These are phyloP conservation scores for Macropodus opercularis DNA, from an alignment of 2,797 vertebrate species.

Conservation along the genomic window DNA sequence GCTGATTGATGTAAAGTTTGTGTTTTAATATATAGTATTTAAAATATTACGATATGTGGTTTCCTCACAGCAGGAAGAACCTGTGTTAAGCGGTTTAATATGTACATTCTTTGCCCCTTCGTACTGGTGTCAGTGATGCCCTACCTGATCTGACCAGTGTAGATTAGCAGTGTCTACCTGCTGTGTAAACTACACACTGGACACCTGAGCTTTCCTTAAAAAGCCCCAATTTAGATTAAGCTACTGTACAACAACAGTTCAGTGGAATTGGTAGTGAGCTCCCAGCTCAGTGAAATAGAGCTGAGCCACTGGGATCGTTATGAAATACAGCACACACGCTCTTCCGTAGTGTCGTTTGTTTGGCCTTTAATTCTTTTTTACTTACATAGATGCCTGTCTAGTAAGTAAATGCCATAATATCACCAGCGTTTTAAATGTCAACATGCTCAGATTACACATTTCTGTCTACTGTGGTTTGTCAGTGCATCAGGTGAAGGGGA, in stretches of 20 bases:
- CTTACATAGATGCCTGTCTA: neutral
- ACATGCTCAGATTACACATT: neutral
- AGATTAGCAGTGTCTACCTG: no score
- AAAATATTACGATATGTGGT: no score
- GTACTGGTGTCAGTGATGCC: no score
- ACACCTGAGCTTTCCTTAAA: no score
- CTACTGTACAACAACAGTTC: no score
- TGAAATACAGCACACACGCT: neutral
- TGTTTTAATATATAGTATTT: no score
- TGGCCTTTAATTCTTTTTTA: neutral
- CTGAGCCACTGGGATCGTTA: constrained; percentile 9
- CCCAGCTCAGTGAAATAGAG: neutral
- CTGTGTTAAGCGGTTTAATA: no score
- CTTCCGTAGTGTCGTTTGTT: neutral
- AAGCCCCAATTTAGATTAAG: no score
- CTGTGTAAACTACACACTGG: no score
- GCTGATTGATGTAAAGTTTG: neutral
- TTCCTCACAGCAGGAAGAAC: no score
- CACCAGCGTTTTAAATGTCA: constrained; percentile 8
- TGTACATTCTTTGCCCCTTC: no score
- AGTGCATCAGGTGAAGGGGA: neutral
- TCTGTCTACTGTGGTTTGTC: neutral
- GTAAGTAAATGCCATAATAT: neutral
- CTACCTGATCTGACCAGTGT: no score
- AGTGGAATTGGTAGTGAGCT: neutral